phyloP scores from a whole-genome alignment of 2,888 invertebrate genomes.

The Lasioglossum villosulum region DNA sequence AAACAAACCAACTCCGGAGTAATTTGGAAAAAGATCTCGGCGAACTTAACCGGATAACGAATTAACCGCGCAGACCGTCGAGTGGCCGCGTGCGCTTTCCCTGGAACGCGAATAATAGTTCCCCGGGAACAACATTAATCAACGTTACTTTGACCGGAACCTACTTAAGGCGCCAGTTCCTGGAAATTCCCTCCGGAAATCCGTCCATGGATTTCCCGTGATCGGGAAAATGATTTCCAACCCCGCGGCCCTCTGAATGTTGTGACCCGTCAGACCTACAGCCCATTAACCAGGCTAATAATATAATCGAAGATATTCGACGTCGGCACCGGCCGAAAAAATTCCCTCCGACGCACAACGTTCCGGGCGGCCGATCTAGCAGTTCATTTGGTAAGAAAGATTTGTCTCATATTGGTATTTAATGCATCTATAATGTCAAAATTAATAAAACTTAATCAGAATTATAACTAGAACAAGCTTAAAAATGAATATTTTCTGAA shows the following conservation, averaged over 20 bases:
- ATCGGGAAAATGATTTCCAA: slow-evolving; percentile 58
- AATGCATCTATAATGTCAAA: no score
- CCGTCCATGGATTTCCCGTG: slow-evolving; percentile 52
- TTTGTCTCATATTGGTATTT: no score
- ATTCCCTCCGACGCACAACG: no score
- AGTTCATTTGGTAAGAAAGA: no score
- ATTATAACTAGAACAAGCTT: no score
- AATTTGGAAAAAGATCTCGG: slow-evolving; percentile 48
- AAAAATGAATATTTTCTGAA: no score
- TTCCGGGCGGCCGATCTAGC: no score
- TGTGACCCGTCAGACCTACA: background rate
- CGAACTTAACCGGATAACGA: slow-evolving; percentile 52
- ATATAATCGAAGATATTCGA: background rate
- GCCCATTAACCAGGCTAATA: slow-evolving; percentile 26
- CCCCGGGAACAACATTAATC: slow-evolving; percentile 66
- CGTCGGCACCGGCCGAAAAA: background rate
- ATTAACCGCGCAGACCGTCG: slow-evolving; percentile 44
- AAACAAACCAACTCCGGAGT: background rate
- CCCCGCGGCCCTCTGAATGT: background rate
- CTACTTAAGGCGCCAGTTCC: slow-evolving; percentile 55
- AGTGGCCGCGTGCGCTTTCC: slow-evolving; percentile 37
- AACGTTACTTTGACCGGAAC: slow-evolving; percentile 62
- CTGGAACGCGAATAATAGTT: slow-evolving; percentile 49
- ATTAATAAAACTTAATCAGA: no score
- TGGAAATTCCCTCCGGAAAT: slow-evolving; percentile 51